Conservation (phyloP, 2,888 invertebrate genomes). For the Temnothorax unifasciatus region DNA sequence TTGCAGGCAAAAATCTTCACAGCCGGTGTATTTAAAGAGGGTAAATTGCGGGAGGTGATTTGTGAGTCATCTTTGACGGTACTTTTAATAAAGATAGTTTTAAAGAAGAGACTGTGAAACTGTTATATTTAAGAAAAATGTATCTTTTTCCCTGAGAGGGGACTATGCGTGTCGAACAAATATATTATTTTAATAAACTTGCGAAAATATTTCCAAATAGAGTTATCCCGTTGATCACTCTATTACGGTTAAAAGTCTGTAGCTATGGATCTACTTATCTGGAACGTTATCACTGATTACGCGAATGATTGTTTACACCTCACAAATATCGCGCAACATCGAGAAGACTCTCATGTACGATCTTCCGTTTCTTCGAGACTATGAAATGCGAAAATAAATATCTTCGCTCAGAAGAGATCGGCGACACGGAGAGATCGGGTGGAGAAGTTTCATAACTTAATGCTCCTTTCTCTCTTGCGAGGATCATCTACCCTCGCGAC, state of each 20-base stretch:
- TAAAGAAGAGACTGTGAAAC: background rate
- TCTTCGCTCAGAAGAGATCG: background rate
- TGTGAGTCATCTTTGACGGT: background rate
- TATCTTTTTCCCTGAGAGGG: background rate
- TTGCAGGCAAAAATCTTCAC: slow-evolving; percentile 28
- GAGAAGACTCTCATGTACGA: background rate
- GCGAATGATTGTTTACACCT: background rate
- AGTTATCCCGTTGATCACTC: background rate
- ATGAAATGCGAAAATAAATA: slow-evolving; percentile 41
- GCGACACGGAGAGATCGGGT: slow-evolving; percentile 18
- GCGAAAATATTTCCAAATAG: background rate
- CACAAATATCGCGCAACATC: background rate
- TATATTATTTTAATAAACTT: background rate
- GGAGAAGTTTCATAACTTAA: slow-evolving; percentile 47
- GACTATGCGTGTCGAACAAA: background rate
- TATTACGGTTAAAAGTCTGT: background rate
- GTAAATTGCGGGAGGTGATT: background rate
- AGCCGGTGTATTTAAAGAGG: slow-evolving; percentile 6
- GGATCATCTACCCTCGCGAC: slow-evolving; percentile 24
- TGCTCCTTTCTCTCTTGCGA: slow-evolving; percentile 40
- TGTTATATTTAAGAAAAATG: background rate
- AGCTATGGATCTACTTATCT: background rate
- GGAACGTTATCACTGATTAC: background rate
- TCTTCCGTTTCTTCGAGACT: background rate
- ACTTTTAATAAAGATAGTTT: background rate